phyloP scores from a whole-genome alignment of 2,888 invertebrate genomes.

The Norana najaformis region DNA sequence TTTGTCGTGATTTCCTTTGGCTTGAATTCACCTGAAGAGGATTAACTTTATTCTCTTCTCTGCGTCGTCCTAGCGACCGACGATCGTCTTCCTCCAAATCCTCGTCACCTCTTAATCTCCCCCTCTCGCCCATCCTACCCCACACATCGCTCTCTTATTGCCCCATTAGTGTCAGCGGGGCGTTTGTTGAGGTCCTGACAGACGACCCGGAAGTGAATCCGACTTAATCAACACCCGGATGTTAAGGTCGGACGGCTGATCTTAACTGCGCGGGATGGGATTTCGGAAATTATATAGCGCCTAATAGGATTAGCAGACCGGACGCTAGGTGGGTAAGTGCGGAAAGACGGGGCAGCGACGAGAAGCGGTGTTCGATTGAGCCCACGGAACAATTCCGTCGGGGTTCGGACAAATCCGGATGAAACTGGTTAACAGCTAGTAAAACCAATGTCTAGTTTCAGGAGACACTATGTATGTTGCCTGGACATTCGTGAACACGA shows the following conservation, averaged over 20 bases:
- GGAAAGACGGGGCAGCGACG: background rate
- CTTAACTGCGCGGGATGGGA: constrained; percentile 19
- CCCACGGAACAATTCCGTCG: background rate
- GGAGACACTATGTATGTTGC: background rate
- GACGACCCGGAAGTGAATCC: constrained; percentile 4
- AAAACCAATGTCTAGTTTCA: background rate
- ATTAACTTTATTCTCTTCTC: background rate
- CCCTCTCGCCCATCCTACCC: background rate
- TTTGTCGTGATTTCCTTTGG: background rate
- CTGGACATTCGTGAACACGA: no score
- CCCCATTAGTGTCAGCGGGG: constrained; percentile 1
- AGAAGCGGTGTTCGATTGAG: background rate
- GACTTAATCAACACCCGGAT: background rate
- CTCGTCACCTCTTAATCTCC: background rate
- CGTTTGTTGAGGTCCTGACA: background rate
- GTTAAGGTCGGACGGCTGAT: background rate
- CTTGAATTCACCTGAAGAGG: background rate
- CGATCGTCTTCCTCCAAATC: background rate
- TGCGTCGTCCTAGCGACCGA: background rate
- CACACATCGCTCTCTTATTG: background rate
- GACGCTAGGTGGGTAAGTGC: background rate
- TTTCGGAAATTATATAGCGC: constrained; percentile 9
- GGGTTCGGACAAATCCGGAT: background rate
- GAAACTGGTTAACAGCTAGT: constrained; percentile 5
- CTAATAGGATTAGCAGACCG: constrained; percentile 8